phyloP scores from a whole-genome alignment of 2,797 vertebrate genomes.

The Okamejei kenojei region DNA sequence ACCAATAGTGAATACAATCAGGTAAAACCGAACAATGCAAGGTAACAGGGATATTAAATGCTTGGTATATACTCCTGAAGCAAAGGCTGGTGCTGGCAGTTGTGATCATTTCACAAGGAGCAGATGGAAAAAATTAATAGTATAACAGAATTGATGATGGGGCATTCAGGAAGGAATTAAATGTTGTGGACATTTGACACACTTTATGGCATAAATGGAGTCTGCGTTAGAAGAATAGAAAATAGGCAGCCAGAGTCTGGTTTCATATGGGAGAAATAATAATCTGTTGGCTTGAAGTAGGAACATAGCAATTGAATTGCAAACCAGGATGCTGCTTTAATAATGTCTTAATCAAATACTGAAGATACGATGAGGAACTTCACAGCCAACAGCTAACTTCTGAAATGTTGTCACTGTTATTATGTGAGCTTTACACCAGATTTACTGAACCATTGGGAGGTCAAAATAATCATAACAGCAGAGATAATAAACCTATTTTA shows the following conservation, averaged over 20 bases:
- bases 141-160: not conserved
- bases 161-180: not conserved
- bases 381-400: not conserved
- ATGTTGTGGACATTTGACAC: not conserved
- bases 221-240: not conserved
- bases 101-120: not conserved
- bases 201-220: not conserved
- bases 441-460: not conserved
- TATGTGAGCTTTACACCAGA: not conserved
- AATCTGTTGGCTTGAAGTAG: not conserved
- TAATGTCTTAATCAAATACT: not conserved
- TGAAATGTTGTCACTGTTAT: not conserved
- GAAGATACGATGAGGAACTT: not conserved
- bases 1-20: not conserved
- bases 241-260: not conserved
- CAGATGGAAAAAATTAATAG: not conserved
- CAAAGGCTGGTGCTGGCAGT: not conserved
- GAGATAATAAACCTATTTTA: not conserved
- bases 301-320: not conserved
- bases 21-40: not conserved
- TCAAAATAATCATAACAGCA: not conserved
- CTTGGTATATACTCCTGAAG: not conserved
- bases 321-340: not conserved
- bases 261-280: not conserved
- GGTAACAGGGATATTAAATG: not conserved